phyloP scores from a whole-genome alignment of 2,888 invertebrate genomes.

The Onthophagus sagittarius region DNA sequence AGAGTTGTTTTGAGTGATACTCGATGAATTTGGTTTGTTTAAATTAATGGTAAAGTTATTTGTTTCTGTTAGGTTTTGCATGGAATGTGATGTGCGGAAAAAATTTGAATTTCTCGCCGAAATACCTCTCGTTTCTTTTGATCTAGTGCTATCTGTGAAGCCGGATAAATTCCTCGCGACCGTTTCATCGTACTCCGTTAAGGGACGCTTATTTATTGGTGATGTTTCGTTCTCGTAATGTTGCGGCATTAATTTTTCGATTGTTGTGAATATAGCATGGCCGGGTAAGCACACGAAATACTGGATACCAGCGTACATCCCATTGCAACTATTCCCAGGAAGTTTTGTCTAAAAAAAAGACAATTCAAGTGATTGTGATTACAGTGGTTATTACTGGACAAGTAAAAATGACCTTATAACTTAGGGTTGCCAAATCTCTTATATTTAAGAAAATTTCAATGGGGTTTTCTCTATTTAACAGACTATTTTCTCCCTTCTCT shows the following conservation, averaged over 20 bases:
- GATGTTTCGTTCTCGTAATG: slow-evolving; percentile 14
- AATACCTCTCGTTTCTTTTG: slow-evolving; percentile 21
- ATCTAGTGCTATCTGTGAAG: slow-evolving; percentile 20
- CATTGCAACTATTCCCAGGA: slow-evolving; percentile 42
- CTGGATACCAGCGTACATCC: slow-evolving; percentile 42
- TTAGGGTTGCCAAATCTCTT: too few species aligned
- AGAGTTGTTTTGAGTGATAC: too few species aligned
- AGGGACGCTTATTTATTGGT: slow-evolving; percentile 15
- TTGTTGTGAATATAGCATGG: slow-evolving; percentile 45
- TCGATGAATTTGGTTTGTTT: slow-evolving; percentile 33
- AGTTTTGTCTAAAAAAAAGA: too few species aligned
- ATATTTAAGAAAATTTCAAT: too few species aligned
- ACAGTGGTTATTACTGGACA: too few species aligned
- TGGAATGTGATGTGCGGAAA: slow-evolving; percentile 39
- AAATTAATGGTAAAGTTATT: slow-evolving; percentile 38
- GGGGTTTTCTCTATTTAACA: too few species aligned
- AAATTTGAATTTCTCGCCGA: slow-evolving; percentile 32
- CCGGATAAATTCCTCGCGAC: slow-evolving; percentile 27
- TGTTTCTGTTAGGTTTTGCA: slow-evolving; percentile 43
- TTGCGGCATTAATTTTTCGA: slow-evolving; percentile 41
- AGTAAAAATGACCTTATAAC: too few species aligned
- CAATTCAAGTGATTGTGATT: too few species aligned
- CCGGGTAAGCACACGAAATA: slow-evolving; percentile 45
- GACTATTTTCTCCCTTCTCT: too few species aligned
- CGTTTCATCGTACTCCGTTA: slow-evolving; percentile 19